Evolutionary conservation across 1,140 invertebrate genomes (phyloP).

Genomic region (Eueides isabella): DNA sequence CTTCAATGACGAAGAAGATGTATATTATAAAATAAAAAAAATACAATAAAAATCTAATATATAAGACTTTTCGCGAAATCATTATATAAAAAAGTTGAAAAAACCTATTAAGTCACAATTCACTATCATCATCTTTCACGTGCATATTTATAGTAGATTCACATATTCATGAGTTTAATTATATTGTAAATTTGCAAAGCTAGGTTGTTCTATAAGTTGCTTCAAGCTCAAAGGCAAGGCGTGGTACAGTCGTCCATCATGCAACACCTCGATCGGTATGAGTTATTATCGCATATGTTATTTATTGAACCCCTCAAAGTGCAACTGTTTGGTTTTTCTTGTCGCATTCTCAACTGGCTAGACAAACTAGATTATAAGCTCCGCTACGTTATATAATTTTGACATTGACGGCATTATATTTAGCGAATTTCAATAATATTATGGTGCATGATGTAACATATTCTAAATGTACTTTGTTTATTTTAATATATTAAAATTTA

Average conservation of each 20-base stretch:
- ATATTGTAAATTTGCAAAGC: not conserved
- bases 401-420: slow-evolving; percentile 10
- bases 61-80: too few relatives aligned
- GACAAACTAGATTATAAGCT: slow-evolving; percentile 29
- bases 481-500: not conserved
- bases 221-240: slow-evolving; percentile 20
- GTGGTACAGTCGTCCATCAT: slow-evolving; percentile 42
- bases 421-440: not conserved
- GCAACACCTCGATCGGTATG: slow-evolving; percentile 44
- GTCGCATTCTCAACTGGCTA: slow-evolving; percentile 51
- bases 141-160: not conserved
- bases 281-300: slow-evolving; percentile 60
- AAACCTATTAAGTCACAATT: not conserved
- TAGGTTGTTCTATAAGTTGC: not conserved
- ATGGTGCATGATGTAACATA: not conserved
- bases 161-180: not conserved
- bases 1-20: too few relatives aligned
- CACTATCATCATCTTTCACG: not conserved
- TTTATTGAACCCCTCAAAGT: slow-evolving; percentile 52
- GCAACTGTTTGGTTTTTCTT: slow-evolving; percentile 61
- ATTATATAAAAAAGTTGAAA: not conserved
- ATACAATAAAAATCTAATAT: too few relatives aligned
- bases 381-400: slow-evolving; percentile 16
- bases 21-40: too few relatives aligned
- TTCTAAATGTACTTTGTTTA: not conserved